Evolutionary conservation across 2,113 vertebrate species (phyloP), one percentile per base, ranked within the genome.

Genomic region (Murina feae): DNA sequence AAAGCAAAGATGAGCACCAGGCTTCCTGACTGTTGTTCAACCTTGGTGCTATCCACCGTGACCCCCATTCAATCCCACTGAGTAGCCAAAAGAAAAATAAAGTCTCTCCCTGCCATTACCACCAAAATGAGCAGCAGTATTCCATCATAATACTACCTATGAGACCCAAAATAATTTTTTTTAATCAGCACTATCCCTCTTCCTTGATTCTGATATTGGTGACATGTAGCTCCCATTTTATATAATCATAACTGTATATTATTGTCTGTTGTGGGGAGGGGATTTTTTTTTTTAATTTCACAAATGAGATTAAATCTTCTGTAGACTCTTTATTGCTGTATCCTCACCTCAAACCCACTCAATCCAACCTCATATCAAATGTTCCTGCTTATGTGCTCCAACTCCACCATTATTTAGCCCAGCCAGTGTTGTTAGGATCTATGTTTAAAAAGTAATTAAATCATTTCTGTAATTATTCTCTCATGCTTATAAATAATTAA

Each of bases 381-480:
- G 9, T 51, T 28, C 51, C 78, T 89, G 60, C 55, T 39, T 11
- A 39, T 39, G 32, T 18, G 14, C 6, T 47, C 79, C 13, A 53
- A 28, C 60, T 68, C 75, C 42, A 51, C 66, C 42, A 37, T 23
- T 76, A 47, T 84, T 35, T n/a, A 84, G 39, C 37, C 14, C 30
- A 96, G 86, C 53, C 78, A 35, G 80, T 95, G 90, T 91, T 94
- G 35, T 95, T 76, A 93, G 94, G 83, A 97, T 95, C 23, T 0
- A 95, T 91, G 90, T 97, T 96, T 97, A 97, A 97, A 69, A 93
- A 96, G 96, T 96, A 98, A 98, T 98, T 98, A 98, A 98, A 97
- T 97, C 58, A 97, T 93, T 96, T 98, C 96, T 97, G 96, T 97
- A 98, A 98, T 98, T 98, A 98, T 97, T 98, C 69, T 98, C 86